These are phyloP conservation scores for Setipinna tenuifilis DNA, from an alignment of 2,797 vertebrate species.

Conservation along the genomic window DNA sequence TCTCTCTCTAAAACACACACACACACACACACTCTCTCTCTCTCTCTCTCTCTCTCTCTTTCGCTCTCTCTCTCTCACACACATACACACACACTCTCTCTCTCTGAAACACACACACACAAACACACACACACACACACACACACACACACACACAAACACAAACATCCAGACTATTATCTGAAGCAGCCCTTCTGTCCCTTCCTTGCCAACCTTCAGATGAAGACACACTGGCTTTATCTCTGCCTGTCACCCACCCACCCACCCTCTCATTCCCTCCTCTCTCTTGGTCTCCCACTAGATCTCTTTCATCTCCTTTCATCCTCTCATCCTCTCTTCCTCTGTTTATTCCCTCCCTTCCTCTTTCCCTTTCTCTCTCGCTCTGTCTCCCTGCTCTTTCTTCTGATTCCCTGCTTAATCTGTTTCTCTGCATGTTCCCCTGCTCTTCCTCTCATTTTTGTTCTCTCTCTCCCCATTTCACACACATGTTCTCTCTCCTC, in stretches of 20 bases:
- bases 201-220: neutral
- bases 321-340: neutral
- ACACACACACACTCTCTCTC: too few species aligned
- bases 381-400: neutral
- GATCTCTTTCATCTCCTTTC: neutral
- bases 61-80: too few species aligned
- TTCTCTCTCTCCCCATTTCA: neutral
- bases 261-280: neutral
- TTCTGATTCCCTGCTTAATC: neutral
- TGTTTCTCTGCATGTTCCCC: too few species aligned
- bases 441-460: neutral
- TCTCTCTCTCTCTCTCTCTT: too few species aligned
- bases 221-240: constrained; percentile 21
- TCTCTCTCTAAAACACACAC: too few species aligned
- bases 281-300: neutral
- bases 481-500: neutral
- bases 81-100: neutral
- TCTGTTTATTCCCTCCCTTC: neutral
- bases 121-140: neutral
- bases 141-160: neutral
- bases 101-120: neutral
- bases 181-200: neutral
- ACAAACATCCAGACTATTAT: neutral
- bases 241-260: neutral
- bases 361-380: neutral